Conservation (phyloP, 92 coral and sea anemone genomes). For the Paragorgia papillata region DNA sequence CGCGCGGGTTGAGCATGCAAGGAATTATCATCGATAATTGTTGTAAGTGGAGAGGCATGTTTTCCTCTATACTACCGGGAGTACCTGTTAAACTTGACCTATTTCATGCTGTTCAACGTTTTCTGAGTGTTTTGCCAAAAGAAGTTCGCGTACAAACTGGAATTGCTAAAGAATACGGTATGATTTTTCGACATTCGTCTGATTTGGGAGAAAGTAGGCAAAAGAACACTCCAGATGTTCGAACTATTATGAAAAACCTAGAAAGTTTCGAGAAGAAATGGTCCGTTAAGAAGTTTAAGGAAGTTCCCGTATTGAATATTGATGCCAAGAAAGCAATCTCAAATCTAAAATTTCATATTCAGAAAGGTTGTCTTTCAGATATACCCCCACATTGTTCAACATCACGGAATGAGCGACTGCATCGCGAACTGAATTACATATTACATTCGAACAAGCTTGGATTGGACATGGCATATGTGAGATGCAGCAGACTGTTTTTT, state of each 20-base stretch:
- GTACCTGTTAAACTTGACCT: constrained; percentile 38
- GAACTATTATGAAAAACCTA: constrained; percentile 26
- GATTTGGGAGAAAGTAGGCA: constrained; percentile 45
- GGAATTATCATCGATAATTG: too few relatives aligned
- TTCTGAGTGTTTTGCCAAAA: neutral
- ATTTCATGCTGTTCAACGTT: constrained; percentile 47
- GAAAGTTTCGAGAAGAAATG: constrained; percentile 48
- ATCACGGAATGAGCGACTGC: constrained; percentile 37
- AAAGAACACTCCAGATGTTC: constrained; percentile 32
- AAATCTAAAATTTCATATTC: constrained; percentile 24
- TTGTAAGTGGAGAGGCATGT: constrained; percentile 40
- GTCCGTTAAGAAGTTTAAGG: constrained; percentile 23
- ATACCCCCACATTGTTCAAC: constrained; percentile 13
- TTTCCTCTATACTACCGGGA: constrained; percentile 6
- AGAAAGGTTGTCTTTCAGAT: constrained; percentile 8
- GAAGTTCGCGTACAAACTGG: too few relatives aligned
- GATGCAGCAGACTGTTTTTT: constrained; percentile 31
- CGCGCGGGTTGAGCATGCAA: too few relatives aligned
- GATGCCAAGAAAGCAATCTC: constrained; percentile 29
- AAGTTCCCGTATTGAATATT: neutral
- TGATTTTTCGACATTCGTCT: constrained; percentile 36
- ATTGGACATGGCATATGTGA: constrained; percentile 26
- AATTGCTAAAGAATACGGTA: constrained; percentile 40
- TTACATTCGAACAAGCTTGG: constrained; percentile 28
- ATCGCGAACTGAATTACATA: constrained; percentile 25